Evolutionary conservation across 2,113 vertebrate genomes (phyloP).

Genomic region (Antennarius striatus): DNA sequence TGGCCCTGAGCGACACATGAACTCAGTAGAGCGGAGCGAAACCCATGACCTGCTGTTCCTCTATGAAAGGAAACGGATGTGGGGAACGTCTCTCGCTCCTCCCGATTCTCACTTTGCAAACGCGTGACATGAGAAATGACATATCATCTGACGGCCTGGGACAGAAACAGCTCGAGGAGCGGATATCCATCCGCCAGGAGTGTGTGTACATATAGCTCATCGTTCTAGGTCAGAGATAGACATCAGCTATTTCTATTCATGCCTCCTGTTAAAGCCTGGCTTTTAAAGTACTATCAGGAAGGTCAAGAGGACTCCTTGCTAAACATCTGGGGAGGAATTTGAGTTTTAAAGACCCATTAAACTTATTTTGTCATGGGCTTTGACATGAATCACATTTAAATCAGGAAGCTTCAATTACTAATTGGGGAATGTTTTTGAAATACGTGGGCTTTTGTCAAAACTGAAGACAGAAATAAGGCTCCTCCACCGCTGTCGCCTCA

Average conservation of each 20-base stretch:
- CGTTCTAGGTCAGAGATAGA: not conserved
- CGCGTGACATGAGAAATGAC: slow-evolving; percentile 29
- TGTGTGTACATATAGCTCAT: slow-evolving; percentile 1
- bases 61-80: slow-evolving; percentile 61
- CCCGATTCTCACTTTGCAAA: not conserved
- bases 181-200: slow-evolving; percentile 11
- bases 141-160: slow-evolving; percentile 13
- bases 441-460: too few relatives aligned
- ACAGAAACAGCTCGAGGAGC: slow-evolving; percentile 21
- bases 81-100: slow-evolving; percentile 10
- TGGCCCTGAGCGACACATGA: slow-evolving; percentile 26
- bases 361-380: not conserved
- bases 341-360: not conserved
- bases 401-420: too few relatives aligned
- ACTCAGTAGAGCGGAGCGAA: slow-evolving; percentile 28
- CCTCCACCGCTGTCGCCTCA: too few relatives aligned
- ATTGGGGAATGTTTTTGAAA: too few relatives aligned
- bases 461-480: too few relatives aligned
- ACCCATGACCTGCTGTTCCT: slow-evolving; percentile 55
- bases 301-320: not conserved
- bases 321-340: not conserved
- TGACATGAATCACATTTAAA: not conserved
- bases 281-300: not conserved
- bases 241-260: slow-evolving; percentile 8
- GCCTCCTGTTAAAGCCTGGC: not conserved